Base-by-base conservation (phyloP, 1,140 invertebrate species). In the Magallana gigas region DNA sequence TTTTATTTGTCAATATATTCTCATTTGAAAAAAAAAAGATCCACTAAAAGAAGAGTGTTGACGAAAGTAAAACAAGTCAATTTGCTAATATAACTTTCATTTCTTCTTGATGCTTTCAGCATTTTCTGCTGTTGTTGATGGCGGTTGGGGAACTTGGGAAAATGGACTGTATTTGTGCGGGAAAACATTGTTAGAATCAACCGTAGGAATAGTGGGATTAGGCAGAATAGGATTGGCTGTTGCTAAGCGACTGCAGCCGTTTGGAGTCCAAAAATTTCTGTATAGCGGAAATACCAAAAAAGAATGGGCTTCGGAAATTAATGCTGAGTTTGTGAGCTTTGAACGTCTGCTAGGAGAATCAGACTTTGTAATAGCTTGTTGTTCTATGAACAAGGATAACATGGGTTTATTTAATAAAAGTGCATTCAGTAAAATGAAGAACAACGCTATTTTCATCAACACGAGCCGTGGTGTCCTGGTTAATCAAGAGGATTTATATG, bases 91-190 rank as follows among this genome's bases (percentile, higher is more conserved):
- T 48, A 48, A 48, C 36, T 48, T 48, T 48, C 36, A 48, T 48
- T 48, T 48, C 36, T 48, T 48, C 36, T 48, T 48, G 23, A 48
- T 48, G 36, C 16, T 88, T 82, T 57, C 85, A 94, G 94, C 88
- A 57, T 86, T 92, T 16, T 57, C 89, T 64, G 91, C 92, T 23
- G 92, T 94, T 7, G 87, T 89, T 5, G 85, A 88, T 85, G 93
- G 93, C n/a, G 87, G 59, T 2, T 94, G 93, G 92, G 92, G 94
- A 87, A 96, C 97, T 97, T 99, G 98, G 98, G 98, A 97, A 0
- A 96, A 97, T 1, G 98, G 97, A 0, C 96, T 96, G 85, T 98
- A 97, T 96, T 97, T 99, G 97, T 98, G 97, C 91, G 98, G 98
- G 0, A 96, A 96, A 81, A 97, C 97, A 6, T 94, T 99, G 1